Evolutionary conservation across 2,797 vertebrate genomes (phyloP), one percentile per base, ranked within the genome.

Genomic region (Argya squamiceps): DNA sequence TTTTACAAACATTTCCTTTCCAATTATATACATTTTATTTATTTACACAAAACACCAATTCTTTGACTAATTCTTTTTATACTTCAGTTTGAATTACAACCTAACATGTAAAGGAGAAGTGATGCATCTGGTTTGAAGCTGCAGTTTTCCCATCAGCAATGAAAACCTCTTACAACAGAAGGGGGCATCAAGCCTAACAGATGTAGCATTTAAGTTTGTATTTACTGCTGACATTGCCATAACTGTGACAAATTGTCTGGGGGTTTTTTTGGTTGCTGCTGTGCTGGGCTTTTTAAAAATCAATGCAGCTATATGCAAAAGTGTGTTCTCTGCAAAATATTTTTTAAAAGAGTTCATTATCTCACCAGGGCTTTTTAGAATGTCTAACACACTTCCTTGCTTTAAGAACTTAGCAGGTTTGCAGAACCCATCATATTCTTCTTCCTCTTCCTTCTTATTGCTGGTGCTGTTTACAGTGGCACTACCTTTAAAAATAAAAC

Each of bases 371-470:
- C 96, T 98, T 97, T 99, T 99, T 39, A 99, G 98, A 96, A 99
- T 94, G 97, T 99, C 99, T 91, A 99, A 97, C 83, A 99, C 99
- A 77, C 99, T 99, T 97, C 99, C 99, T 96, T 99, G 98, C 97
- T 99, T 99, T 84, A 99, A 97, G 55, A 96, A 63, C 97, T 99
- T 99, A 4, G 98, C 99, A 93, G 99, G 98, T 98, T 98, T 99
- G 78, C 98, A 98, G 79, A 97, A 98, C 39, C 98, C 98, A 75
- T 98, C 98, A 55, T 98, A 98, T 18, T 99, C 98, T 59, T 99
- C 98, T 94, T 97, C 97, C 68, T 82, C 86, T 73, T 93, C 95
- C 95, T 97, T 98, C 96, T 98, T 98, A 97, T 82, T 96, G 97
- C 73, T 96, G 94, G 81, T 93, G 88, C 92, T 98, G 84, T 97